Percentiles rank a stretch among this genome's conserved stretches.
Conservation (phyloP, 2,888 invertebrate genomes). For the Drosophila gaucha region DNA sequence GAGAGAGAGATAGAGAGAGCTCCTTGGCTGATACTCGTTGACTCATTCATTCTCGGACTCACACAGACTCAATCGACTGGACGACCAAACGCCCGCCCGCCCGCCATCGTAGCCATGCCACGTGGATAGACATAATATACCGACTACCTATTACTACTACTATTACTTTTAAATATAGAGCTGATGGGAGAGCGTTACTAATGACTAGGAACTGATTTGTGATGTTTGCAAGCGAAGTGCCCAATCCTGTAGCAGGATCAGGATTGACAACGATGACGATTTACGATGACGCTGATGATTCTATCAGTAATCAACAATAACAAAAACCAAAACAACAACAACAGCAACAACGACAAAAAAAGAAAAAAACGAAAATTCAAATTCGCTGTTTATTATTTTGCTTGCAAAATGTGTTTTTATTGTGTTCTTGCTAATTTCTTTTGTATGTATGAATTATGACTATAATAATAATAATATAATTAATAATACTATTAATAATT, state of each 20-base stretch:
- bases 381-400: conserved; percentile 55
- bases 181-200: conserved; percentile 67
- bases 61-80: neutral
- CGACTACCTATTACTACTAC: conserved; percentile 33
- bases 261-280: conserved; percentile 28
- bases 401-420: conserved; percentile 67
- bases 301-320: conserved; percentile 43
- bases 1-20: conserved; percentile 32
- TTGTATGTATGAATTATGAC: conserved; percentile 60
- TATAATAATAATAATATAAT: conserved; percentile 23
- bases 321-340: conserved; percentile 23
- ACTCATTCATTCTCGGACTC: conserved; percentile 18
- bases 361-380: conserved; percentile 29
- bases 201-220: conserved; percentile 77
- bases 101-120: conserved; percentile 69
- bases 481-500: conserved; percentile 51
- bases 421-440: conserved; percentile 71
- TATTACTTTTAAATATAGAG: conserved; percentile 56
- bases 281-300: conserved; percentile 24
- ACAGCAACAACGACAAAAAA: conserved; percentile 10
- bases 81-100: conserved; percentile 40
- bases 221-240: conserved; percentile 77
- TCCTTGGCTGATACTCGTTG: conserved; percentile 23
- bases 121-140: conserved; percentile 47
- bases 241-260: conserved; percentile 39